phyloP scores from a whole-genome alignment of 1,140 invertebrate genomes.

The Thereuonema tuberculata region DNA sequence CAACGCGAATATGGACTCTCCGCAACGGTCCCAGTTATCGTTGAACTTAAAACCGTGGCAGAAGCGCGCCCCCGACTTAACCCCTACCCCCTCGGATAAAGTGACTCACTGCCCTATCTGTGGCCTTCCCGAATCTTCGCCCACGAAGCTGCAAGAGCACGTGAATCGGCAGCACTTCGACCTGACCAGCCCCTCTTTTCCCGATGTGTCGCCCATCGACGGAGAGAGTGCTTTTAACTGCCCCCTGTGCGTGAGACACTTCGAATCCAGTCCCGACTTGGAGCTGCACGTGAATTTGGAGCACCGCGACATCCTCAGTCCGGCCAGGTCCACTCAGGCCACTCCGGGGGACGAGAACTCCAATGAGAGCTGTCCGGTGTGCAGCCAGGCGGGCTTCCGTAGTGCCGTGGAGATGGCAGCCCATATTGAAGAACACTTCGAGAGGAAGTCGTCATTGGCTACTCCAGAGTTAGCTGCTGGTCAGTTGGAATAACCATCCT shows the following conservation, averaged over 20 bases:
- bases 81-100: slow-evolving; percentile 1
- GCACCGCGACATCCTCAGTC: slow-evolving; percentile 56
- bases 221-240: slow-evolving; percentile 38
- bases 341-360: slow-evolving; percentile 23
- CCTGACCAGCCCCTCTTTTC: slow-evolving; percentile 55
- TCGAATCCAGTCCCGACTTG: slow-evolving; percentile 55
- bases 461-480: slow-evolving; percentile 17
- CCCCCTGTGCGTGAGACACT: slow-evolving; percentile 55
- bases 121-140: slow-evolving; percentile 56
- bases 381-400: slow-evolving; percentile 36
- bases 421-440: slow-evolving; percentile 56
- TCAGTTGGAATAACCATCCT: no score
- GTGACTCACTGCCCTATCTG: slow-evolving; percentile 57
- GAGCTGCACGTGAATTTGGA: slow-evolving; percentile 74
- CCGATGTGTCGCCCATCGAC: slow-evolving; percentile 24
- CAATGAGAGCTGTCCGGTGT: slow-evolving; percentile 38
- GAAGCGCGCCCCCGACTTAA: not conserved
- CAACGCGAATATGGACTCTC: slow-evolving; percentile 33
- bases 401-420: slow-evolving; percentile 40
- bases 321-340: slow-evolving; percentile 21
- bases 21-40: slow-evolving; percentile 43
- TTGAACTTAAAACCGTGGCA: slow-evolving; percentile 40
- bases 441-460: slow-evolving; percentile 27
- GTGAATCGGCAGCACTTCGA: slow-evolving; percentile 72
- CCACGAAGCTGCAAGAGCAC: slow-evolving; percentile 60